phyloP scores from a whole-genome alignment of 2,797 vertebrate species.

The Enteromius paludinosus region DNA sequence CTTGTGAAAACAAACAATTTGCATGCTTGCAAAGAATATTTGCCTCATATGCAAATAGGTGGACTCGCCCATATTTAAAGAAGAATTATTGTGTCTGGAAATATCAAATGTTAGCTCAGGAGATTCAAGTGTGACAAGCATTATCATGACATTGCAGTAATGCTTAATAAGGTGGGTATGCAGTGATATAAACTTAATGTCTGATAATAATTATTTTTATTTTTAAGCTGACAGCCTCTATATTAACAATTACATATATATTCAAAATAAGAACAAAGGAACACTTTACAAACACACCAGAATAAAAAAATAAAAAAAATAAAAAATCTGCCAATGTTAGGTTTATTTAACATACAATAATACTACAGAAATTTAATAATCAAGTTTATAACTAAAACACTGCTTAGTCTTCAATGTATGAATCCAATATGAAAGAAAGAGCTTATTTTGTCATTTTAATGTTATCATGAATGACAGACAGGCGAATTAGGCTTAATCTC shows the following conservation, averaged over 20 bases:
- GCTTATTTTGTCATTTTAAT: neutral
- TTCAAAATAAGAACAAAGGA: neutral
- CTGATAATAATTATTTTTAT: neutral
- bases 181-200: neutral
- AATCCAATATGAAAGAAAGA: too few species aligned
- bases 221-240: neutral
- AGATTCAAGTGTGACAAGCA: neutral
- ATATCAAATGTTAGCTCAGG: neutral
- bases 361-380: neutral
- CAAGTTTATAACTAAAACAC: too few species aligned
- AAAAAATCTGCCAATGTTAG: neutral
- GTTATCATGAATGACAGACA: neutral
- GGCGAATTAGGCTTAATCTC: neutral
- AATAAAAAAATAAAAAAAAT: neutral
- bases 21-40: neutral
- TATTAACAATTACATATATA: neutral
- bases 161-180: neutral
- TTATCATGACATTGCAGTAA: neutral
- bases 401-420: too few species aligned
- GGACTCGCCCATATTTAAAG: neutral
- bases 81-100: neutral
- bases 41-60: slow-evolving; percentile 1
- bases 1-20: neutral
- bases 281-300: neutral
- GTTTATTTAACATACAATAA: neutral